These are phyloP conservation scores for Agrenia bidenticulata DNA, from an alignment of 2,888 invertebrate genomes.

Conservation along the genomic window DNA sequence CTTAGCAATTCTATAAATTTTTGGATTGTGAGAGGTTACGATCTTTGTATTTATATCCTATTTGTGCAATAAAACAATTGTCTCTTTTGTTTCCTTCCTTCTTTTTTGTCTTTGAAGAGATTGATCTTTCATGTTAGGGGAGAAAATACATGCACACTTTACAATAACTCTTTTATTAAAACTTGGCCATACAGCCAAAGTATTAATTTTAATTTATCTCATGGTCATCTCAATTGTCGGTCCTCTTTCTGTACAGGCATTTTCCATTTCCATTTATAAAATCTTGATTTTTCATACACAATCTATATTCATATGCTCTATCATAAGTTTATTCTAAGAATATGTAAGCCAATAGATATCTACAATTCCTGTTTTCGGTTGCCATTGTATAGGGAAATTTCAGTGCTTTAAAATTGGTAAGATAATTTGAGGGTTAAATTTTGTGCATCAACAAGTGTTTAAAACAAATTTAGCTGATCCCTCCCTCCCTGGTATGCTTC, in stretches of 20 bases:
- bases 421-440: no score
- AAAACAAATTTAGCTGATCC: no score
- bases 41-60: conserved; percentile 9
- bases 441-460: no score
- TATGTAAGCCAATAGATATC: no score
- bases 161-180: background rate
- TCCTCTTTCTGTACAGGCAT: background rate
- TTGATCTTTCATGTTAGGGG: background rate
- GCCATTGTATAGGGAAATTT: no score
- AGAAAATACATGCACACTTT: background rate
- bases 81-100: conserved; percentile 10
- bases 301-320: no score
- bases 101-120: background rate
- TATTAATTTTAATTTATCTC: background rate
- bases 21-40: conserved; percentile 2
- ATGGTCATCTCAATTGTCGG: conserved; percentile 2
- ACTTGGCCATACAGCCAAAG: background rate
- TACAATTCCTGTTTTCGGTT: no score
- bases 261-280: background rate
- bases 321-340: no score
- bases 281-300: no score
- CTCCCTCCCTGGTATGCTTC: no score
- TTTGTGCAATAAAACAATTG: background rate
- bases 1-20: no score
- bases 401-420: no score